A percentile compares a stretch with the other conserved stretches of the same genome.
Conservation (phyloP, 2,888 invertebrate genomes). For the Glyphotaelius pellucidus region DNA sequence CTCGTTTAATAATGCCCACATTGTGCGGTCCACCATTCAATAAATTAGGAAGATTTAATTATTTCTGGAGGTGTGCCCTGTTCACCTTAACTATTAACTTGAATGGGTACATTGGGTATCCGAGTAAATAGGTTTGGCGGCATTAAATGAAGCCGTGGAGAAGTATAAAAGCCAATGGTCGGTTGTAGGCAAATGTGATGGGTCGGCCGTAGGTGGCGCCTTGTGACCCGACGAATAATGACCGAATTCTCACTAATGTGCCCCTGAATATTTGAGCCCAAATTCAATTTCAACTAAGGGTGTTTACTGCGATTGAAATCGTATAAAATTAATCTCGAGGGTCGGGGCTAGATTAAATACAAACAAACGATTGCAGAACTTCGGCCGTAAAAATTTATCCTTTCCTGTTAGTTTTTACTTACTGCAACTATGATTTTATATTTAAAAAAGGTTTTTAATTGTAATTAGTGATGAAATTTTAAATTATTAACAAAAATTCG, state of each 20-base stretch:
- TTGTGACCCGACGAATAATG: constrained; percentile 27
- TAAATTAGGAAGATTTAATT: constrained; percentile 34
- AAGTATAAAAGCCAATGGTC: constrained; percentile 18
- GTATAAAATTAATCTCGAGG: constrained; percentile 26
- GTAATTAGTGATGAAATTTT: too few relatives aligned
- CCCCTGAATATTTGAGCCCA: constrained; percentile 17
- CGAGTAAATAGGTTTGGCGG: constrained; percentile 32
- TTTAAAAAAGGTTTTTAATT: too few relatives aligned
- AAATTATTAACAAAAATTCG: too few relatives aligned
- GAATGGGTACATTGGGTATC: background rate
- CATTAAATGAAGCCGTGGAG: constrained; percentile 41
- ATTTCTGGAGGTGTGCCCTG: constrained; percentile 28
- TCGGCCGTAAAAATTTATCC: background rate
- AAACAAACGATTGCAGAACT: background rate
- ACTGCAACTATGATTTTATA: background rate
- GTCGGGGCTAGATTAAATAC: background rate
- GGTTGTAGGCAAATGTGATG: constrained; percentile 24
- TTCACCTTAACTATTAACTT: constrained; percentile 26
- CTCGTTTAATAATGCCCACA: background rate
- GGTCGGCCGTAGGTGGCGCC: constrained; percentile 9
- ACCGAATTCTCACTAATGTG: constrained; percentile 29
- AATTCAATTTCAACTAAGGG: constrained; percentile 22
- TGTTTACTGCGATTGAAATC: constrained; percentile 23
- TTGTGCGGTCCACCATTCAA: background rate
- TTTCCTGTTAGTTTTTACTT: background rate